Conservation (phyloP, 2,888 invertebrate genomes). For the Dichetophora obliterata region DNA sequence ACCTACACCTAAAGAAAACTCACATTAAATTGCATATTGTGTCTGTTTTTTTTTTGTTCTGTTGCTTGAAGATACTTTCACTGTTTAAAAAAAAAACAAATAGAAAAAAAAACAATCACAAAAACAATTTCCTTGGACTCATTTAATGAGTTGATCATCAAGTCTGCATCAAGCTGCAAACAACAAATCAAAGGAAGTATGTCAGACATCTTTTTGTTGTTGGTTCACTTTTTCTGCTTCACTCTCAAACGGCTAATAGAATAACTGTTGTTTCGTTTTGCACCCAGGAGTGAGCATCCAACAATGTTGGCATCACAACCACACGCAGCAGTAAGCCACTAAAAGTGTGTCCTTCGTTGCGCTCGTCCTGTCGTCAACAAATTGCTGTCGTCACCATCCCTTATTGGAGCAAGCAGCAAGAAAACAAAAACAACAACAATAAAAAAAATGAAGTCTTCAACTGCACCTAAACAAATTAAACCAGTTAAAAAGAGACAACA, state of each 20-base stretch:
- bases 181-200: slow-evolving; percentile 23
- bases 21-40: too few species aligned
- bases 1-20: too few species aligned
- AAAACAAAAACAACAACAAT: slow-evolving; percentile 47
- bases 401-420: slow-evolving; percentile 45
- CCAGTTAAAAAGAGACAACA: slow-evolving; percentile 63
- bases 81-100: not conserved
- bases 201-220: slow-evolving; percentile 31
- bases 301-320: slow-evolving; percentile 8
- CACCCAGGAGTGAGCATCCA: slow-evolving; percentile 28
- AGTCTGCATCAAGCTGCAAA: not conserved
- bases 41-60: too few species aligned
- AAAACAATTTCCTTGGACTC: too few species aligned
- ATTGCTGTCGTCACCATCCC: slow-evolving; percentile 38
- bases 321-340: not conserved
- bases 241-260: slow-evolving; percentile 46
- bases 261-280: slow-evolving; percentile 51
- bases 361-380: slow-evolving; percentile 16
- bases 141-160: too few species aligned
- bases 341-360: slow-evolving; percentile 18
- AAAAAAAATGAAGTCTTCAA: slow-evolving; percentile 18
- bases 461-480: slow-evolving; percentile 59
- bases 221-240: slow-evolving; percentile 18
- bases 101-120: too few species aligned
- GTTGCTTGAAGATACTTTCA: too few species aligned